Conservation (phyloP, 2,113 vertebrate genomes). For the Gasterosteus aculeatus region DNA sequence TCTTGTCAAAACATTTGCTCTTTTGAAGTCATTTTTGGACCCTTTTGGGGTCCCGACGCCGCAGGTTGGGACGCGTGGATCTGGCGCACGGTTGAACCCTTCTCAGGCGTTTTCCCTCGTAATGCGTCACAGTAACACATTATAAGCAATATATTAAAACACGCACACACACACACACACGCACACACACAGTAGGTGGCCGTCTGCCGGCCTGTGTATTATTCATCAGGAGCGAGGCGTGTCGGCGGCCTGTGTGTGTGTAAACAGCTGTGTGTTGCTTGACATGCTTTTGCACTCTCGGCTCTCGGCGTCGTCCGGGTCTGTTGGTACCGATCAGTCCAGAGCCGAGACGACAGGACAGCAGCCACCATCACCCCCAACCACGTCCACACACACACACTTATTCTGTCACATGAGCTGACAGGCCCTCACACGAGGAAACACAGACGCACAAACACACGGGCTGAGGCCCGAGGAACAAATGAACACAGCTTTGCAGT, state of each 20-base stretch:
- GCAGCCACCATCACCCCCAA: constrained; percentile 22
- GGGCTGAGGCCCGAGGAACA: constrained; percentile 38
- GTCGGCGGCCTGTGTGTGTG: constrained; percentile 83
- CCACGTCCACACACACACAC: constrained; percentile 22
- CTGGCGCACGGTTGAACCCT: not conserved
- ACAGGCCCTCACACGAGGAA: constrained; percentile 40
- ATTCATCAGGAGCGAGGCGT: constrained; percentile 85
- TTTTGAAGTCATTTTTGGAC: not conserved
- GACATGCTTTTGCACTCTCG: constrained; percentile 99
- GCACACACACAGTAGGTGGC: constrained; percentile 59
- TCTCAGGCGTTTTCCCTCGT: not conserved
- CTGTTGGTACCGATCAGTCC: constrained; percentile 91
- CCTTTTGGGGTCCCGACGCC: not conserved
- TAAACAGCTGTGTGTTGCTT: constrained; percentile 93
- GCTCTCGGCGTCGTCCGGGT: constrained; percentile 83
- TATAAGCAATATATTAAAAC: not conserved
- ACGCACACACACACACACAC: constrained; percentile 26
- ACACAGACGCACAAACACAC: constrained; percentile 44
- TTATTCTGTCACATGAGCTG: constrained; percentile 56
- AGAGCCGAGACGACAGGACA: constrained; percentile 89
- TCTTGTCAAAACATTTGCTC: not conserved
- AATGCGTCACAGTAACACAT: constrained; percentile 4
- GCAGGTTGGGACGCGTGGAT: not conserved
- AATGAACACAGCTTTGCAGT: constrained; percentile 64
- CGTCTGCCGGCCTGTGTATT: constrained; percentile 85